phyloP scores from a whole-genome alignment of 2,113 vertebrate genomes.

The Ceratotherium simum region DNA sequence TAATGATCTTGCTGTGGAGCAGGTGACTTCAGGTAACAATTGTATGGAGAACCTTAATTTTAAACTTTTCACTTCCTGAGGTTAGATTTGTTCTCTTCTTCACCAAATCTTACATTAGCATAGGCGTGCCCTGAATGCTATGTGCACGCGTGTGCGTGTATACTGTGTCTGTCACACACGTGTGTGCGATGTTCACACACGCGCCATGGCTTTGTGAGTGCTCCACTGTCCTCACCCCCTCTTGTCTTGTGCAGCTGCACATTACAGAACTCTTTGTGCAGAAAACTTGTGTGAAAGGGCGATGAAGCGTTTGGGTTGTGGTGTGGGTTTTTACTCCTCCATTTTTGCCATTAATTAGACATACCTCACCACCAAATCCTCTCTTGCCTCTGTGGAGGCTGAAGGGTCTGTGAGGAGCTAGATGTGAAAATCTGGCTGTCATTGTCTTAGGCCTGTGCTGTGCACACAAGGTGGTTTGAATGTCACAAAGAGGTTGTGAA shows the following conservation, averaged over 20 bases:
- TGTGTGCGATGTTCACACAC: rapidly evolving
- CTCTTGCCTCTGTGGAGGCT: background rate
- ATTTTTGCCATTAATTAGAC: conserved; percentile 70
- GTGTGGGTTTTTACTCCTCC: conserved; percentile 57
- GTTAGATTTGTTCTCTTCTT: background rate
- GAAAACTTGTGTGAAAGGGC: conserved; percentile 51
- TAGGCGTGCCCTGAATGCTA: background rate
- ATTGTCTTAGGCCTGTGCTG: conserved; percentile 5
- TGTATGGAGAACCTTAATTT: conserved; percentile 22
- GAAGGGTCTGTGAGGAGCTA: conserved; percentile 26
- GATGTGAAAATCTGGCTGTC: conserved; percentile 5
- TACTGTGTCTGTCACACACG: rapidly evolving
- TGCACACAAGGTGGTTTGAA: conserved; percentile 22
- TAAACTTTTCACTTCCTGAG: background rate
- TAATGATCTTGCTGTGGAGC: conserved; percentile 48
- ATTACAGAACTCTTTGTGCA: background rate
- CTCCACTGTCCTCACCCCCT: background rate
- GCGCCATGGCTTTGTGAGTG: background rate
- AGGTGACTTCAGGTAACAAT: conserved; percentile 62
- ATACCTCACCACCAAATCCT: background rate
- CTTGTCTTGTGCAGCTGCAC: background rate
- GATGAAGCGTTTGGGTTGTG: conserved; percentile 46
- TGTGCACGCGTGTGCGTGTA: rapidly evolving
- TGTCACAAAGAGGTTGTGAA: conserved; percentile 33
- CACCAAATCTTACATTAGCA: background rate